Base-by-base conservation (phyloP, 2,797 vertebrate species). In the Denticeps clupeoides region DNA sequence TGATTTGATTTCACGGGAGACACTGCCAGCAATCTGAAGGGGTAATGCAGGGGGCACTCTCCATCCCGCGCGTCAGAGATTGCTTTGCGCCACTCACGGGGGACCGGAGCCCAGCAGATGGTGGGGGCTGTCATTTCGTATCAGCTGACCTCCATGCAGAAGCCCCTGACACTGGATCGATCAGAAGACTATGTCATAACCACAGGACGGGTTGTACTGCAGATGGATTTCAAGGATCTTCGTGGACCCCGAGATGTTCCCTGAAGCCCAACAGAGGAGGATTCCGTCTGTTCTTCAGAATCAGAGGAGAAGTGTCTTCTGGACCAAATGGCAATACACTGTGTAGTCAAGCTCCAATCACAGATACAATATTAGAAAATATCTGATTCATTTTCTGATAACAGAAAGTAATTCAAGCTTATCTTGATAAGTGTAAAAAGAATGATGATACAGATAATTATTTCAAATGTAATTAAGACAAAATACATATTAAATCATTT, bases 41-140 rank as follows among this genome's bases (percentile, higher is more conserved):
- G n/a, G 27, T 52, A 57, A 60, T 57, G 24, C 49, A 16, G 54
- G 45, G 50, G 44, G 35, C 35, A 38, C 10, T 18, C 10, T 5
- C 18, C 4, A 10, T 6, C 8, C 35, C 3, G 28, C 38, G 41
- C 45, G 44, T 52, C 28, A 47, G 13, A 61, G 66, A 63, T 65
- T 63, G 43, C 53, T 68, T 66, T 66, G 67, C 60, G 8, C 54
- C 54, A 50, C 12, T 43, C 28, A 45, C 13, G 8, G 41, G 37
- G 73, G 74, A 62, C 67, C 67, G 61, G 67, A 56, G 21, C 60
- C 41, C 68, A 63, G 59, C 79, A 82, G 75, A 68, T 78, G 75
- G 73, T 53, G 3, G 13, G 41, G 59, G 55, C 60, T 77, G 75
- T 70, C 77, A 61, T 41, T n/a, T 60, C n/a, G 50, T 54, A 72